Percentiles rank a stretch among this genome's conserved stretches.
phyloP scores from a whole-genome alignment of 2,888 invertebrate genomes.

The Hymenopus coronatus region DNA sequence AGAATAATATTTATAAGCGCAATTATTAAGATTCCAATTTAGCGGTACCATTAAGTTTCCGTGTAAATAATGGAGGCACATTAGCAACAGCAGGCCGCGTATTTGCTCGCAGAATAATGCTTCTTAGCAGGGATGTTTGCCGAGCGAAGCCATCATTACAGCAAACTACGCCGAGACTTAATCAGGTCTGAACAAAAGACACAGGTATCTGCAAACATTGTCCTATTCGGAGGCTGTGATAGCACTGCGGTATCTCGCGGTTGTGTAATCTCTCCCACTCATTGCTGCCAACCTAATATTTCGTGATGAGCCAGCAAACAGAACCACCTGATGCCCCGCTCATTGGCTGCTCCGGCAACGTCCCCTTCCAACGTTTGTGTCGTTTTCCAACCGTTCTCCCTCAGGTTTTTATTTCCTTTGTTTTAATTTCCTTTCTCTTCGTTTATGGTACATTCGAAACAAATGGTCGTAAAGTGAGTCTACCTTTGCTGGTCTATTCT shows the following conservation, averaged over 20 bases:
- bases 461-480: neutral
- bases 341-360: neutral
- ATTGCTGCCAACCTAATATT: neutral
- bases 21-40: neutral
- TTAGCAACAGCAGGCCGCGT: neutral
- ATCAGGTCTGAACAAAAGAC: neutral
- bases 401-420: neutral
- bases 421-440: neutral
- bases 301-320: neutral
- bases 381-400: neutral
- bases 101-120: neutral
- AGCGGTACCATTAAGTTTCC: neutral
- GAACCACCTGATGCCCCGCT: neutral
- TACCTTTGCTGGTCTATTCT: neutral
- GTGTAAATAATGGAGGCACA: neutral
- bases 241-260: neutral
- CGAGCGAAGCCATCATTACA: neutral
- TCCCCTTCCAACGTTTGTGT: neutral
- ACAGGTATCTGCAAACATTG: neutral
- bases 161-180: neutral
- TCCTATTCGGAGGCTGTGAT: neutral
- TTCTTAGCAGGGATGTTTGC: neutral
- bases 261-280: neutral
- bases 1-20: neutral
- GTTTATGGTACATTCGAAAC: neutral